Conservation (phyloP, 2,113 vertebrate genomes). For the Zingel zingel region DNA sequence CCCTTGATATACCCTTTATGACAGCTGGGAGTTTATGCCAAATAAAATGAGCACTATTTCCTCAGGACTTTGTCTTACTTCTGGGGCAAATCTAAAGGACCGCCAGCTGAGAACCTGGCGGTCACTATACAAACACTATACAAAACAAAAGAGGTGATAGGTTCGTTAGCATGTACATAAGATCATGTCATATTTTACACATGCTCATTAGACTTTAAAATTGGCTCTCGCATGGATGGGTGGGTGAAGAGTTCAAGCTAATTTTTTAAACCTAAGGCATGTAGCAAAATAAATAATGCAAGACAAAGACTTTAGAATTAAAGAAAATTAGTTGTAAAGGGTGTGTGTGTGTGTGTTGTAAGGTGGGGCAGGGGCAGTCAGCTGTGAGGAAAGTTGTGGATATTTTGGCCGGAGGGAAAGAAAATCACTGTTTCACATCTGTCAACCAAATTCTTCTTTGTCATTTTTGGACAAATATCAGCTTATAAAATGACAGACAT, state of each 20-base stretch:
- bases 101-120: not conserved
- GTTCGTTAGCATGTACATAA: not conserved
- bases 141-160: not conserved
- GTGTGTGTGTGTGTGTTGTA: not conserved
- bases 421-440: conserved; percentile 69
- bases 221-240: not conserved
- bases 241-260: not conserved
- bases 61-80: not conserved
- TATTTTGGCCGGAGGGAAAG: conserved; percentile 52
- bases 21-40: not conserved
- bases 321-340: not conserved
- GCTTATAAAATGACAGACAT: conserved; percentile 62
- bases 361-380: conserved; percentile 29
- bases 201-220: not conserved
- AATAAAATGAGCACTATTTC: not conserved
- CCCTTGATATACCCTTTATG: not conserved
- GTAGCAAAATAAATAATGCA: not conserved
- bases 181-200: not conserved
- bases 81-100: not conserved
- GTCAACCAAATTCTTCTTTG: conserved; percentile 50
- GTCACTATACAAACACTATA: not conserved
- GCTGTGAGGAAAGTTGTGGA: conserved; percentile 51
- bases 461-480: conserved; percentile 64
- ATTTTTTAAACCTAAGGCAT: not conserved
- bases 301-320: not conserved